Conservation (phyloP, 1,140 invertebrate species). For the Geopemphigus sp. region DNA sequence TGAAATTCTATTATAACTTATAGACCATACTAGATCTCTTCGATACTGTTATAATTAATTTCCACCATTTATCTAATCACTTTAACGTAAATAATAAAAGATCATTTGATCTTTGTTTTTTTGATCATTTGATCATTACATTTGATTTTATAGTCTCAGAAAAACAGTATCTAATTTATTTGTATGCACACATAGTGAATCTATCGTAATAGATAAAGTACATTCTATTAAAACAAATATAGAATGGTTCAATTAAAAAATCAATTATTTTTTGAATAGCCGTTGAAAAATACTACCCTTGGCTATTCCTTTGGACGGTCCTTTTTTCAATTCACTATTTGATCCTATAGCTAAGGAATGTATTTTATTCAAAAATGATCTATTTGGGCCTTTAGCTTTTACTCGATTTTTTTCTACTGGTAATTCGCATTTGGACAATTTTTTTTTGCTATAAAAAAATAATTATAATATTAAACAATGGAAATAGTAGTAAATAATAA, state of each 20-base stretch:
- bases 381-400: constrained; percentile 60
- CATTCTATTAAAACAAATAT: neutral
- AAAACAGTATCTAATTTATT: neutral
- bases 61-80: too few relatives aligned
- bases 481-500: neutral
- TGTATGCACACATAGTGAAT: neutral
- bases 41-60: too few relatives aligned
- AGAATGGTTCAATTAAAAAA: neutral
- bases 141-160: neutral
- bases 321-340: constrained; percentile 64
- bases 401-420: constrained; percentile 2
- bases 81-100: too few relatives aligned
- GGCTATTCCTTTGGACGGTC: constrained; percentile 63
- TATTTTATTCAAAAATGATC: constrained; percentile 57
- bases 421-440: neutral
- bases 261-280: constrained; percentile 18
- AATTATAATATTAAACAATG: neutral
- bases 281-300: constrained; percentile 66
- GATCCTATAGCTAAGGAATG: constrained; percentile 61
- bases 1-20: too few relatives aligned
- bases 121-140: too few relatives aligned
- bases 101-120: too few relatives aligned
- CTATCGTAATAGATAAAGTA: neutral
- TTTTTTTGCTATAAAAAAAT: constrained; percentile 12
- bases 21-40: too few relatives aligned